phyloP scores from a whole-genome alignment of 2,888 invertebrate genomes.

The Heteromurus nitidus region DNA sequence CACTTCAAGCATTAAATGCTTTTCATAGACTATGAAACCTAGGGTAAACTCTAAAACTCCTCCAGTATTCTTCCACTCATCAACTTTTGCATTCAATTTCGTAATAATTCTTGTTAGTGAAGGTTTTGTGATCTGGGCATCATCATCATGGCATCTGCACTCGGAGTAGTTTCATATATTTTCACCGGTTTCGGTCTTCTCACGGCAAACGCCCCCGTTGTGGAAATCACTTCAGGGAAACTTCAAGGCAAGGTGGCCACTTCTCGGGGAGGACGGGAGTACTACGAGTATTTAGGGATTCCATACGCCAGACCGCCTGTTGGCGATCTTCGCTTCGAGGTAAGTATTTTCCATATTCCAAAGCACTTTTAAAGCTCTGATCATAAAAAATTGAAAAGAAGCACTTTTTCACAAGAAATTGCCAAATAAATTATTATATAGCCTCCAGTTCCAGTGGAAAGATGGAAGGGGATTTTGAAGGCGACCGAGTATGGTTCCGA shows the following conservation, averaged over 20 bases:
- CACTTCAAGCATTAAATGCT: background rate
- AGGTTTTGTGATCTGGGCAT: slow-evolving; percentile 5
- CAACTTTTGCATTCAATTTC: background rate
- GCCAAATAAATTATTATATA: slow-evolving; percentile 18
- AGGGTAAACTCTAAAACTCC: background rate
- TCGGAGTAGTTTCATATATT: slow-evolving; percentile 63
- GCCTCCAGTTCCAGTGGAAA: slow-evolving; percentile 58
- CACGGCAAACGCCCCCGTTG: slow-evolving; percentile 61
- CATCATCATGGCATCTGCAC: slow-evolving; percentile 55
- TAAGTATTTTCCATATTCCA: background rate
- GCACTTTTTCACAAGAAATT: background rate
- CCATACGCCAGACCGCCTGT: slow-evolving; percentile 55
- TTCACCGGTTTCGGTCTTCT: slow-evolving; percentile 62
- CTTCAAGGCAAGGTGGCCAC: slow-evolving; percentile 60
- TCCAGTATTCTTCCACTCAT: background rate
- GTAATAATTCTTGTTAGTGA: background rate
- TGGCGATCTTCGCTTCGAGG: slow-evolving; percentile 52
- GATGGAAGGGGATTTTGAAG: slow-evolving; percentile 66
- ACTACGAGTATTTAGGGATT: slow-evolving; percentile 67
- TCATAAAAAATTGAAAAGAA: background rate
- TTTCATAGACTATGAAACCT: background rate
- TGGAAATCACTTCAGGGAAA: slow-evolving; percentile 65
- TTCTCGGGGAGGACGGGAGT: slow-evolving; percentile 65
- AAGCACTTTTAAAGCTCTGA: background rate
- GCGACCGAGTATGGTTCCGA: slow-evolving; percentile 52